A percentile compares a stretch with the other conserved stretches of the same genome.
These are phyloP conservation scores for Sebastes trivittatus DNA, from an alignment of 2,797 vertebrate genomes.

Conservation along the genomic window DNA sequence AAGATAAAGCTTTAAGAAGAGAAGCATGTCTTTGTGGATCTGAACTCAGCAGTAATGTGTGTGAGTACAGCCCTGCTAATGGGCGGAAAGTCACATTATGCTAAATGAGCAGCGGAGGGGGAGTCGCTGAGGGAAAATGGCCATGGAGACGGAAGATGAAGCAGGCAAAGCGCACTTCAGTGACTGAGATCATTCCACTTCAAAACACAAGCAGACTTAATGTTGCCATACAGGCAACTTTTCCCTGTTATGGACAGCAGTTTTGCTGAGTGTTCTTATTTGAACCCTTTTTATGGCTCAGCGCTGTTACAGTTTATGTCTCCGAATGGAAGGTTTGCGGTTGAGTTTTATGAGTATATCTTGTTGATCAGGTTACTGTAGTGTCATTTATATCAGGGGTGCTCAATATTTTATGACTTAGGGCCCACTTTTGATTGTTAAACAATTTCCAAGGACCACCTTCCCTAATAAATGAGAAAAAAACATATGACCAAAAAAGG, in stretches of 20 bases:
- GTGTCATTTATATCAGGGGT: not conserved
- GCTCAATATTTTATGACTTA: not conserved
- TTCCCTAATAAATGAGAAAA: not conserved
- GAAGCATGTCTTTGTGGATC: not conserved
- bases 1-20: not conserved
- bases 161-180: slow-evolving; percentile 17
- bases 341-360: not conserved
- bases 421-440: not conserved
- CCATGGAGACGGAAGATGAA: slow-evolving; percentile 29
- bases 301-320: not conserved
- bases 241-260: not conserved
- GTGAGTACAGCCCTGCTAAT: slow-evolving; percentile 12
- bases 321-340: not conserved
- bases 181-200: slow-evolving; percentile 35
- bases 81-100: slow-evolving; percentile 27
- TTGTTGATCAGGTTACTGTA: not conserved
- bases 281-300: not conserved
- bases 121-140: slow-evolving; percentile 13
- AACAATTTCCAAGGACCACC: not conserved
- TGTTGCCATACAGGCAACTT: slow-evolving; percentile 7
- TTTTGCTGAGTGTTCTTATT: not conserved
- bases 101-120: slow-evolving; percentile 29
- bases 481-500: not conserved
- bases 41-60: not conserved
- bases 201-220: slow-evolving; percentile 37